Evolutionary conservation across 2,113 vertebrate species (phyloP).

Genomic region (Marmota monax): DNA sequence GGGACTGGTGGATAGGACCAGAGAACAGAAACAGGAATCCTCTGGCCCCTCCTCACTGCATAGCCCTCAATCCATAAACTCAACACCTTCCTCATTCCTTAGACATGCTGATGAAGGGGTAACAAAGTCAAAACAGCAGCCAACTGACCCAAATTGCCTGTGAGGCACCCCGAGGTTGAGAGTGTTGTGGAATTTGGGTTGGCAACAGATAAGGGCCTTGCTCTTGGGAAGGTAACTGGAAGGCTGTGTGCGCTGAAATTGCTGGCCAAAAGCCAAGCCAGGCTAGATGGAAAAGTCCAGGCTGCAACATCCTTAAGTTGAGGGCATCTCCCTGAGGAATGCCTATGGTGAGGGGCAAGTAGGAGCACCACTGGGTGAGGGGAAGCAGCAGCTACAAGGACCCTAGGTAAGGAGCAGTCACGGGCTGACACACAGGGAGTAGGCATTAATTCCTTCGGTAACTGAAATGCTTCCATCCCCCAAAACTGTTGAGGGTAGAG

Average conservation of each 20-base stretch:
- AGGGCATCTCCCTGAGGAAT: conserved; percentile 88
- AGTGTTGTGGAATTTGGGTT: background rate
- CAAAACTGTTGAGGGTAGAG: background rate
- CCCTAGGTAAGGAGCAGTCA: background rate
- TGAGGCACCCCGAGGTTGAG: background rate
- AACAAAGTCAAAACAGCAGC: background rate
- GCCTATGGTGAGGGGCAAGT: conserved; percentile 85
- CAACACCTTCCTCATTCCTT: background rate
- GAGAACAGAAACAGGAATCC: background rate
- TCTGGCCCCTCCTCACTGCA: background rate
- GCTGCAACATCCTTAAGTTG: conserved; percentile 91
- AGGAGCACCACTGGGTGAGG: background rate
- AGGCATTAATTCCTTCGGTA: background rate
- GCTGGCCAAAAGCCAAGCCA: conserved; percentile 87
- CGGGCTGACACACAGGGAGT: too few species aligned
- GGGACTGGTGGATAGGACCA: background rate
- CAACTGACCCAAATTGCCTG: background rate
- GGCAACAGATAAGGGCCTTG: background rate
- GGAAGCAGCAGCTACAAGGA: too few species aligned
- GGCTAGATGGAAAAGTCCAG: conserved; percentile 87
- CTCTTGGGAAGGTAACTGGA: conserved; percentile 87
- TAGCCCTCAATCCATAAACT: background rate
- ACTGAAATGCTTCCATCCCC: background rate
- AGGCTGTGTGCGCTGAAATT: conserved; percentile 88
- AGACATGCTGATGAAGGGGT: background rate